Evolutionary conservation across 2,797 vertebrate genomes (phyloP).

Genomic region (Phalanger gymnotis): DNA sequence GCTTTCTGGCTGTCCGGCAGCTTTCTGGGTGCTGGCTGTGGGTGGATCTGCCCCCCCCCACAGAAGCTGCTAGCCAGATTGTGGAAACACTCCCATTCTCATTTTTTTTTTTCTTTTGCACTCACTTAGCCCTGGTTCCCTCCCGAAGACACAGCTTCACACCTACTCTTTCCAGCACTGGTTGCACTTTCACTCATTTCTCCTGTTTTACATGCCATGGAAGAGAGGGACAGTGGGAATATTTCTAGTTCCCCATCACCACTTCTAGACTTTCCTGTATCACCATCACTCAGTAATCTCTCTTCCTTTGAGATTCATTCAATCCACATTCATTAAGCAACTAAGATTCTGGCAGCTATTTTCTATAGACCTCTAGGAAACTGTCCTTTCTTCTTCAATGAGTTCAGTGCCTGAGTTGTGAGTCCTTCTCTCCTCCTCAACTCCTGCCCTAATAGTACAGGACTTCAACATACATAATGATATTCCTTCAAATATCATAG

Average conservation of each 20-base stretch:
- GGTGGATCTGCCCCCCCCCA: too few relatives aligned
- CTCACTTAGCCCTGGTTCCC: background rate
- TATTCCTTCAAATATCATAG: background rate
- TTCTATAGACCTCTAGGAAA: background rate
- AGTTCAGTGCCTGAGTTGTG: background rate
- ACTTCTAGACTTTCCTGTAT: background rate
- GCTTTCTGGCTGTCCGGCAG: too few relatives aligned
- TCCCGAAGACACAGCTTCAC: background rate
- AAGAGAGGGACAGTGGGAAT: background rate
- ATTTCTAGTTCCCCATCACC: background rate
- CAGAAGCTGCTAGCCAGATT: too few relatives aligned
- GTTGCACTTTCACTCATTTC: background rate
- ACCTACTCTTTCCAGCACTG: background rate
- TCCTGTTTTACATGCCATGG: background rate
- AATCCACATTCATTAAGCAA: background rate
- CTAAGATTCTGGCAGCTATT: background rate
- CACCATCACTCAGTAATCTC: background rate
- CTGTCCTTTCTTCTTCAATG: background rate
- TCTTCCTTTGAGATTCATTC: background rate
- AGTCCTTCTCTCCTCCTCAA: background rate
- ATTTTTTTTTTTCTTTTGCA: background rate
- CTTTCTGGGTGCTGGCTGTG: too few relatives aligned
- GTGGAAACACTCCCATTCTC: background rate
- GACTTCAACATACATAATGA: background rate
- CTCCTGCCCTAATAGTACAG: background rate